These are phyloP conservation scores for Drosophila paulistorum DNA, from an alignment of 1,140 invertebrate species.

Conservation along the genomic window DNA sequence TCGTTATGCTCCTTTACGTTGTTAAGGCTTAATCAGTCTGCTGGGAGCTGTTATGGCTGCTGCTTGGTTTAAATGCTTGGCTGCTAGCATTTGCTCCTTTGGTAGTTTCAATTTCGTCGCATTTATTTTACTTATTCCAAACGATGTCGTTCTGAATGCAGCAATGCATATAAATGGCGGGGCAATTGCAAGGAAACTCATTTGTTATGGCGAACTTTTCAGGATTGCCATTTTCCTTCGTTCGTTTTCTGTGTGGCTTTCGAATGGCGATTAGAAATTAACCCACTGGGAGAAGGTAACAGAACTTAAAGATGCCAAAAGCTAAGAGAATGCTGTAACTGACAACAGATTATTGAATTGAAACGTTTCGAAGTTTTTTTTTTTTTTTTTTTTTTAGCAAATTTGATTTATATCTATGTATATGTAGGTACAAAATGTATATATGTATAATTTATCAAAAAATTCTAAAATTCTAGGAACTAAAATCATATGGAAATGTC, in stretches of 20 bases:
- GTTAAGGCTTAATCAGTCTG: conserved; percentile 57
- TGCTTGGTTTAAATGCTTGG: conserved; percentile 36
- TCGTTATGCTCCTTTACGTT: conserved; percentile 35
- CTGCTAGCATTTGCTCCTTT: conserved; percentile 27
- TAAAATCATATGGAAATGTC: conserved; percentile 42
- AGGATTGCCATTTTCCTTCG: conserved; percentile 32
- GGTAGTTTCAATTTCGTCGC: conserved; percentile 72
- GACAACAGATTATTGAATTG: neutral
- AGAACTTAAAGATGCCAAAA: conserved; percentile 11
- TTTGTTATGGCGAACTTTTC: conserved; percentile 52
- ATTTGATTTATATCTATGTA: conserved; percentile 6
- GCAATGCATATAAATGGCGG: conserved; percentile 73
- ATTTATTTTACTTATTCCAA: conserved; percentile 42
- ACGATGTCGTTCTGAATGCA: conserved; percentile 40
- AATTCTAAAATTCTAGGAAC: conserved; percentile 56
- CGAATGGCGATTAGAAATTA: conserved; percentile 53
- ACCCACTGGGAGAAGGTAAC: conserved; percentile 42
- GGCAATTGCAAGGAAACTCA: conserved; percentile 47
- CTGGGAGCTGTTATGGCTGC: conserved; percentile 61
- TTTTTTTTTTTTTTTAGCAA: neutral
- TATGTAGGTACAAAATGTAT: too few species aligned
- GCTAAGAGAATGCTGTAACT: neutral
- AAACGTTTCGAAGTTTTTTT: neutral
- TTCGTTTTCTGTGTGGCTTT: conserved; percentile 2
- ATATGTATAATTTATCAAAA: conserved; percentile 6